A percentile compares a stretch with the other conserved stretches of the same genome.
Conservation (phyloP, 2,888 invertebrate species). For the Biston betularia region DNA sequence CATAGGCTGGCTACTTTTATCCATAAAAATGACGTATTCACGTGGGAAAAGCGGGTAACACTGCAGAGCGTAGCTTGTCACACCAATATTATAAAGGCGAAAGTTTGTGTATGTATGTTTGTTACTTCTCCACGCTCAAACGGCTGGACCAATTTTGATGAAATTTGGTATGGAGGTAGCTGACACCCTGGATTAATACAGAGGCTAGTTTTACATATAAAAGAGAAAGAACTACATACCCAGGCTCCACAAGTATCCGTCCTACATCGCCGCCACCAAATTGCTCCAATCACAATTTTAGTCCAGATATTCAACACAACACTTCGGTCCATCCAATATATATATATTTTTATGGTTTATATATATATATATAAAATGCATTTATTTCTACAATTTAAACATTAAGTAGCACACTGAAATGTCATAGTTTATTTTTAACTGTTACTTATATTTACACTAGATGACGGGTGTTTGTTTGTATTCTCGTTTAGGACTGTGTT, state of each 20-base stretch:
- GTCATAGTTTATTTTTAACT: constrained; percentile 24
- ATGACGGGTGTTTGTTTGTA: constrained; percentile 33
- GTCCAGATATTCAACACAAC: constrained; percentile 34
- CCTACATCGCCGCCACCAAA: constrained; percentile 50
- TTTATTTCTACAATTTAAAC: constrained; percentile 40
- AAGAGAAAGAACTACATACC: constrained; percentile 56
- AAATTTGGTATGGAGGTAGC: too few relatives aligned
- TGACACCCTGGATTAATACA: too few relatives aligned
- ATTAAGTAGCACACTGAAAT: constrained; percentile 42
- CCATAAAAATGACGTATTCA: too few relatives aligned
- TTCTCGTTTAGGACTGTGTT: constrained; percentile 59
- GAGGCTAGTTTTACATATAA: too few relatives aligned
- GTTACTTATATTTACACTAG: constrained; percentile 44
- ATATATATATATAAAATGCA: constrained; percentile 62
- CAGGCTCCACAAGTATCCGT: constrained; percentile 60
- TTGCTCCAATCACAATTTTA: background rate
- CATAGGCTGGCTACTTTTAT: too few relatives aligned
- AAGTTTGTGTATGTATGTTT: too few relatives aligned
- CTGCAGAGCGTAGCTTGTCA: too few relatives aligned
- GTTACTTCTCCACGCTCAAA: too few relatives aligned
- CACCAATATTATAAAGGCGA: too few relatives aligned
- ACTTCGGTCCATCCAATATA: constrained; percentile 32
- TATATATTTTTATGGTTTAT: constrained; percentile 40
- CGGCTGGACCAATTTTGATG: too few relatives aligned
- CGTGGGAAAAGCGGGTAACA: too few relatives aligned